Evolutionary conservation across 2,113 vertebrate genomes (phyloP), one percentile per base, ranked within the genome.

Genomic region (Cephalopterus ornatus): DNA sequence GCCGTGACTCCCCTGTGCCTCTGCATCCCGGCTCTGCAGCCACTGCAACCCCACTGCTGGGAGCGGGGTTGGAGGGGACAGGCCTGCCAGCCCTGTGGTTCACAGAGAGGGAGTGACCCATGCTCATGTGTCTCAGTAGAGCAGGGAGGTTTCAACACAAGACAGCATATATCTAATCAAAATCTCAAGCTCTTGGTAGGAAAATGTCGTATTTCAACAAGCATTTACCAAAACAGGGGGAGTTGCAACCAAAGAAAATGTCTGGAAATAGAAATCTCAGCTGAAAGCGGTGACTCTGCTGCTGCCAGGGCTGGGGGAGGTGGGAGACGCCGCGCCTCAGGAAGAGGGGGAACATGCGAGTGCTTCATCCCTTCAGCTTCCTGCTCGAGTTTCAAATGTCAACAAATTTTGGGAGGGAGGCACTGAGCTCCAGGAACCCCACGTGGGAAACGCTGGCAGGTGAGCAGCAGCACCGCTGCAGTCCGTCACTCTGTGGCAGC

Each of bases 401-500:
- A 62, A 81, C n/a, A 39, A 3, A 85, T 58, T 72, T 0, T 50
- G 62, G 42, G 55, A 91, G 30, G 26, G 73, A 71, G 28, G 37
- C 33, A 44, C n/a, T 3, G 6, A 77, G 76, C 32, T 75, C 56
- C 1, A 0, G 47, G 47, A 20, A n/a, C 7, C n/a, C 62, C 42
- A 9, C 3, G 1, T 46, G 33, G 77, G 61, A 80, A 73, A 67
- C 0, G 15, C 20, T 76, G 6, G 0, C 89, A 61, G 65, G 21
- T 50, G 67, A 93, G 68, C 59, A 84, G 76, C 87, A 61, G 80
- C 53, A 63, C 17, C 3, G 1, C 9, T 1, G 0, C 61, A 32
- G 26, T 12, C 32, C 0, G 0, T 27, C 3, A 3, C 28, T 9
- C 32, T 4, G 6, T 16, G 67, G 75, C 1, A 0, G 41, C 1